Percentiles rank a stretch among this genome's conserved stretches.
Conservation (phyloP, 2,113 vertebrate species). For the Acrocephalus kingi region DNA sequence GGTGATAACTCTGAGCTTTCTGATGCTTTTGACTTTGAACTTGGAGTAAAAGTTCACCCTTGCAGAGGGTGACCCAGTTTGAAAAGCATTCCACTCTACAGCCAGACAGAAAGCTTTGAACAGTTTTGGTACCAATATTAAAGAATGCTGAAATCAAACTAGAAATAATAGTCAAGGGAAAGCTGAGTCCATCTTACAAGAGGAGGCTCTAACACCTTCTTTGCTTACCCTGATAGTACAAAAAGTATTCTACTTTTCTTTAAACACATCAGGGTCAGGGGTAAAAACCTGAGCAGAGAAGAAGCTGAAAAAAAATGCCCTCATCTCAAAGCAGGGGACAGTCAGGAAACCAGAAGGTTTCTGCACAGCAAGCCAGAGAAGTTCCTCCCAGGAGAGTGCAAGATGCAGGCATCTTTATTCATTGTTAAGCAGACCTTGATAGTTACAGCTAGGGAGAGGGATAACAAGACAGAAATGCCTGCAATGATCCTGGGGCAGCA, state of each 20-base stretch:
- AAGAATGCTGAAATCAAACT: background rate
- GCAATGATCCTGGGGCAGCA: background rate
- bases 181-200: background rate
- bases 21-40: constrained; percentile 13
- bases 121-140: background rate
- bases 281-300: background rate
- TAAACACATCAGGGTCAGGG: background rate
- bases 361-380: background rate
- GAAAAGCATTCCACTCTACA: background rate
- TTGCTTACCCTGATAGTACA: background rate
- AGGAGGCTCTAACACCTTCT: background rate
- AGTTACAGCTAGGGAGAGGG: background rate
- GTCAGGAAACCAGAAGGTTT: background rate
- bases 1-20: background rate
- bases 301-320: background rate
- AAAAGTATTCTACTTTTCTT: background rate
- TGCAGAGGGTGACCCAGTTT: background rate
- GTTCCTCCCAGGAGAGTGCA: background rate
- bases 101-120: background rate
- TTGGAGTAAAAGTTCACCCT: background rate
- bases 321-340: background rate
- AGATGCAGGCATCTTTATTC: background rate
- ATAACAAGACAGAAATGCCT: background rate
- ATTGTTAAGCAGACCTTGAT: background rate
- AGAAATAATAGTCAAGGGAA: background rate